Evolutionary conservation across 2,797 vertebrate genomes (phyloP).

Genomic region (Pantherophis vulpinus): DNA sequence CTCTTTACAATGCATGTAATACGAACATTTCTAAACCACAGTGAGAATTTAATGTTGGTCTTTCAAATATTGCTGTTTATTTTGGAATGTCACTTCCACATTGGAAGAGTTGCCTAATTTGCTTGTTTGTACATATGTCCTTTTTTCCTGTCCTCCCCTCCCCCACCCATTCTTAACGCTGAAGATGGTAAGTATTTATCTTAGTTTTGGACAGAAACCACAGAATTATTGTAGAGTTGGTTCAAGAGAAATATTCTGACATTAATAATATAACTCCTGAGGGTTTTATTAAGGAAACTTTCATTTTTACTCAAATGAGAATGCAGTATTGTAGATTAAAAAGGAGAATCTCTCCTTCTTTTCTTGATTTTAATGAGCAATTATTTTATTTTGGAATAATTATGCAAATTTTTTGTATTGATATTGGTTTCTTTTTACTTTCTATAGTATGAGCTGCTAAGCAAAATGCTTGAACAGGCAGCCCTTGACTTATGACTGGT

Average conservation of each 20-base stretch:
- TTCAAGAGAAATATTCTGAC: constrained; percentile 42
- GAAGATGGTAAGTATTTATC: constrained; percentile 48
- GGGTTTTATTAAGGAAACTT: constrained; percentile 2
- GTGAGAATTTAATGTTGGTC: not conserved
- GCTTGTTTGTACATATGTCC: accelerated
- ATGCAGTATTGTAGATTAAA: not conserved
- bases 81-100: not conserved
- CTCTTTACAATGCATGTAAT: accelerated
- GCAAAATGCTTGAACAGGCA: not conserved
- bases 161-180: constrained; percentile 7
- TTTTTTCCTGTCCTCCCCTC: constrained; percentile 32
- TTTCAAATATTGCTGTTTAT: constrained; percentile 23
- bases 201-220: constrained; percentile 45
- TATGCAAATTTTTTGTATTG: not conserved
- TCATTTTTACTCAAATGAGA: not conserved
- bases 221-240: constrained; percentile 31
- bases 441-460: not conserved
- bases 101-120: constrained; percentile 22
- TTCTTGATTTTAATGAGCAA: not conserved
- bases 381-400: not conserved
- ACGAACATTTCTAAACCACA: not conserved
- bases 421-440: not conserved
- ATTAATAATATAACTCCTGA: constrained; percentile 12
- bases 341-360: not conserved
- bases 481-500: not conserved